Percentiles rank a stretch among this genome's conserved stretches.
These are phyloP conservation scores for Drosophila miranda DNA, from an alignment of 1,140 invertebrate species.

Conservation along the genomic window DNA sequence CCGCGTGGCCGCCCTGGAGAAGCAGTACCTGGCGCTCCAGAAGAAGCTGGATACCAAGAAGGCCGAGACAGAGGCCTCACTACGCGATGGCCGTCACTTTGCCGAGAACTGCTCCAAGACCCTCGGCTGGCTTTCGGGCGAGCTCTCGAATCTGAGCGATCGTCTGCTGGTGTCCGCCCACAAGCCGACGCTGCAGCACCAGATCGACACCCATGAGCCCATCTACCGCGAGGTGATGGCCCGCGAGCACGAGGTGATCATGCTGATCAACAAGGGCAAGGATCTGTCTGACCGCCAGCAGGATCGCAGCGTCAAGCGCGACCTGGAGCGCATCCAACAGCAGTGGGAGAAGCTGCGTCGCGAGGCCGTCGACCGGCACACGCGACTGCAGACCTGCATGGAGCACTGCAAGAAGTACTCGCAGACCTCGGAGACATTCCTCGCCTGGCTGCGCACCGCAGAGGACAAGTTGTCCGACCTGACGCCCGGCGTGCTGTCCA, in stretches of 20 bases:
- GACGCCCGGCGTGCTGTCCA: slow-evolving; percentile 91
- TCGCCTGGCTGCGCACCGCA: slow-evolving; percentile 93
- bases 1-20: slow-evolving; percentile 91
- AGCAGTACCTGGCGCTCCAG: slow-evolving; percentile 92
- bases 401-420: slow-evolving; percentile 97
- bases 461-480: slow-evolving; percentile 92
- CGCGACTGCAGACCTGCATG: slow-evolving; percentile 92
- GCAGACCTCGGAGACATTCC: slow-evolving; percentile 91
- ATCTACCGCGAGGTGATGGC: slow-evolving; percentile 93
- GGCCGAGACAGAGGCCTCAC: slow-evolving; percentile 93
- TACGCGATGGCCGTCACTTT: slow-evolving; percentile 93
- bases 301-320: slow-evolving; percentile 85
- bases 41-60: slow-evolving; percentile 94
- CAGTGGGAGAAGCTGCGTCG: slow-evolving; percentile 95
- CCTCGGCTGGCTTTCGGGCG: slow-evolving; percentile 93
- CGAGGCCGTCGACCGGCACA: slow-evolving; percentile 92
- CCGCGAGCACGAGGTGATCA: slow-evolving; percentile 96
- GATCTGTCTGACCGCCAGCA: slow-evolving; percentile 87
- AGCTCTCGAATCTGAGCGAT: slow-evolving; percentile 89
- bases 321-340: slow-evolving; percentile 93
- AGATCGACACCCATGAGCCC: slow-evolving; percentile 93
- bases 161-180: slow-evolving; percentile 93
- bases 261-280: slow-evolving; percentile 95
- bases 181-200: slow-evolving; percentile 90
- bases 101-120: slow-evolving; percentile 93